Evolutionary conservation across 2,888 invertebrate species (phyloP).

Genomic region (Dryococelus australis): DNA sequence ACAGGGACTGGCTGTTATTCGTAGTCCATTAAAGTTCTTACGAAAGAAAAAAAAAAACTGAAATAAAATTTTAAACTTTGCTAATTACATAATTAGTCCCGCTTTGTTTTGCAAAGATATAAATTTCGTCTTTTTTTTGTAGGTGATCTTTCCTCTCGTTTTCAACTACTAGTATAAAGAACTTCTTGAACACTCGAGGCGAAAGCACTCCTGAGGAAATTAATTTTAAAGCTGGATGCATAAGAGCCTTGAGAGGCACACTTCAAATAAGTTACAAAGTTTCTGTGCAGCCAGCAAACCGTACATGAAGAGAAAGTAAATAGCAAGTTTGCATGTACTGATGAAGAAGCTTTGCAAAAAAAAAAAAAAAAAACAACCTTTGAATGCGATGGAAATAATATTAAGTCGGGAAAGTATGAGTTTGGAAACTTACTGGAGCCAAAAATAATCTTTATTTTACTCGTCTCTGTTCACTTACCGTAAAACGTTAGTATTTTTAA

Average conservation of each 20-base stretch:
- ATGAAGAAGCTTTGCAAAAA: neutral
- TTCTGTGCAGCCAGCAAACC: neutral
- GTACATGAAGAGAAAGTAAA: neutral
- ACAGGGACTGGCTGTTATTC: neutral
- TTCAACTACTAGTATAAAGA: neutral
- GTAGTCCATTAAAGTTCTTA: neutral
- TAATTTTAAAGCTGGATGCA: neutral
- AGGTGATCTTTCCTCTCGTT: neutral
- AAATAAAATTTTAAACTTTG: neutral
- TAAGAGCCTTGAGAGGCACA: neutral
- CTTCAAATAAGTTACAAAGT: neutral
- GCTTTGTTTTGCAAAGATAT: neutral
- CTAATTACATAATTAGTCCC: neutral
- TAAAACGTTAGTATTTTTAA: too few relatives aligned
- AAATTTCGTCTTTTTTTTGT: neutral
- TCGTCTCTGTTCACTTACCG: too few relatives aligned
- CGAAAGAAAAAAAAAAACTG: neutral
- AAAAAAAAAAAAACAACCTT: neutral
- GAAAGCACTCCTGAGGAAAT: constrained; percentile 1
- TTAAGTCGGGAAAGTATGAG: neutral
- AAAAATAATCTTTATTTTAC: too few relatives aligned
- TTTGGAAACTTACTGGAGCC: neutral
- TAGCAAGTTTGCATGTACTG: neutral
- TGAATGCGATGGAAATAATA: neutral
- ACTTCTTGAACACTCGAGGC: neutral